Conservation (phyloP, 2,797 vertebrate genomes). For the Arremon aurantiirostris region DNA sequence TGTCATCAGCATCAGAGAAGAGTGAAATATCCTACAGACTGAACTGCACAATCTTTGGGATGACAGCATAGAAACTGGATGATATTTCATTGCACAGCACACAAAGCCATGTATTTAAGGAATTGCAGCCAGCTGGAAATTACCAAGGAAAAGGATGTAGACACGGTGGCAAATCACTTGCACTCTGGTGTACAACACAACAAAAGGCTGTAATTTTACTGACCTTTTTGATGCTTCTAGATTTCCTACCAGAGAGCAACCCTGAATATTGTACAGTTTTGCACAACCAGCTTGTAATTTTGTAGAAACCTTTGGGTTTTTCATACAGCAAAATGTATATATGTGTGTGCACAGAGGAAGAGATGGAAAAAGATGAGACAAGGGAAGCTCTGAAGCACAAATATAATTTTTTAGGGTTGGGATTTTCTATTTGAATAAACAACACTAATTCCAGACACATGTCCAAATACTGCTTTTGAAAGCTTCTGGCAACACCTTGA, state of each 20-base stretch:
- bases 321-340: background rate
- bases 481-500: background rate
- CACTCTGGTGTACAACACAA: background rate
- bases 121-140: conserved; percentile 5
- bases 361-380: background rate
- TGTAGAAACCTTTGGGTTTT: background rate
- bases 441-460: background rate
- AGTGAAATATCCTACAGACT: background rate
- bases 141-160: background rate
- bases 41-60: background rate
- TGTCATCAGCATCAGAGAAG: background rate
- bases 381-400: background rate
- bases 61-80: background rate
- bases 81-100: background rate
- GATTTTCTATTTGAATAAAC: background rate
- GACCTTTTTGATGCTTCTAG: background rate
- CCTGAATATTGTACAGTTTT: background rate
- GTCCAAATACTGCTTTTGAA: background rate
- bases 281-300: background rate
- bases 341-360: background rate
- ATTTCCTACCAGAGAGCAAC: background rate
- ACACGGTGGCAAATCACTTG: background rate
- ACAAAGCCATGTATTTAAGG: background rate
- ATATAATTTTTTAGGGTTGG: background rate
- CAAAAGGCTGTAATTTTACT: background rate